Evolutionary conservation across 2,113 vertebrate species (phyloP), one percentile per base, ranked within the genome.

Genomic region (Pachyramphus minor): DNA sequence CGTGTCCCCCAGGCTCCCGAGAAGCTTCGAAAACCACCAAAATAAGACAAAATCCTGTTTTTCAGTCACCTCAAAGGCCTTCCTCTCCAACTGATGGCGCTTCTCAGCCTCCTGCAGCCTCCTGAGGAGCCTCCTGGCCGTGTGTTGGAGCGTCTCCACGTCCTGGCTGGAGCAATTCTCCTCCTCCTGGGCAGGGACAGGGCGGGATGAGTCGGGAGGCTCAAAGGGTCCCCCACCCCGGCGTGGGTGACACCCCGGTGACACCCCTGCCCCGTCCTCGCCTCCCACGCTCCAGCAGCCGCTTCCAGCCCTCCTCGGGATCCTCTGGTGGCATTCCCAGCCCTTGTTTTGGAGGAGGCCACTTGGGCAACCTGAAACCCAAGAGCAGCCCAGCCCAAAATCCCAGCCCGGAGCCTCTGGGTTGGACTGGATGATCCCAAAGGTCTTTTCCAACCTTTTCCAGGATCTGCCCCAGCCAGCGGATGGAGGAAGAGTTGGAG

Each of bases 71-170:
- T 99, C 98, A 14, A 99, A 98, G 71, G 93, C 96, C 12, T 97
- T 97, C 60, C 95, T 98, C 42, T 99, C 99, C 59, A 98, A 97
- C 95, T 98, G 98, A 63, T 98, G 98, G 67, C 96, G 98, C 62
- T 84, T 98, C 76, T 99, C 99, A 0, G 98, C 97, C 49, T 99
- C 99, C 96, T 98, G 98, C 52, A 99, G 96, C 96, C 98, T 97
- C 50, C 53, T 93, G 20, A 98, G 98, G 12, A 99, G 92, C 30
- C 98, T 98, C 92, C 96, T 98, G 5, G 98, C 98, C 1, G 98
- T 98, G 92, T 98, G 98, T 31, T 98, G 98, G 84, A 99, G 97
- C 89, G 98, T 98, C 27, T 96, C 97, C 14, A 97, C 97, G 47
- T 99, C 99, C 15, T 98, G 98, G 6, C 98, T 97, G 0, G 77